Conservation (phyloP, 2,797 vertebrate genomes). For the Adrianichthys oophorus region DNA sequence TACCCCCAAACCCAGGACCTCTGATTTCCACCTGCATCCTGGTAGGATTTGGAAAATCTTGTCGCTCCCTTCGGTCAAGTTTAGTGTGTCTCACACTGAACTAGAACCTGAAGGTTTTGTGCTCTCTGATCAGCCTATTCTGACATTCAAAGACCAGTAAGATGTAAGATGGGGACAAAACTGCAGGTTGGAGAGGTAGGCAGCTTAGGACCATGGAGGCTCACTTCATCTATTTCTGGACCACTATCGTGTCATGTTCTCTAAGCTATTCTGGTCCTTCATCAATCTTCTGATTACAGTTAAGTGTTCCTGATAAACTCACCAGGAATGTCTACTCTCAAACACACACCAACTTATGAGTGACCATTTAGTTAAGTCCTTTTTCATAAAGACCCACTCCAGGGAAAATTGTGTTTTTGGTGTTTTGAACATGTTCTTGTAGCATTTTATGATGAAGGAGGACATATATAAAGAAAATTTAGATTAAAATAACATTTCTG, state of each 20-base stretch:
- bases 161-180: constrained; percentile 5
- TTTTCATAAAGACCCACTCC: no score
- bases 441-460: no score
- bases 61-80: constrained; percentile 3
- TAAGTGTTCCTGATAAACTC: constrained; percentile 56
- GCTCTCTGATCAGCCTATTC: not conserved
- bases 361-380: not conserved
- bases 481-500: no score
- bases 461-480: no score
- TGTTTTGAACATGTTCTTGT: no score
- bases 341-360: constrained; percentile 13
- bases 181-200: constrained; percentile 31
- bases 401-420: no score
- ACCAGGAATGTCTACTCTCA: constrained; percentile 46
- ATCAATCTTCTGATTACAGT: constrained; percentile 75
- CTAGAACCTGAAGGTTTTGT: not conserved
- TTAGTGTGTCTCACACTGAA: constrained; percentile 2
- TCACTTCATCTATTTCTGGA: constrained; percentile 73
- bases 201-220: constrained; percentile 21
- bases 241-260: constrained; percentile 72
- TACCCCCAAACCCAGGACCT: constrained; percentile 37
- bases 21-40: not conserved
- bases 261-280: constrained; percentile 72
- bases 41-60: not conserved
- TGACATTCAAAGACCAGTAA: not conserved